A percentile compares a stretch with the other conserved stretches of the same genome.
These are phyloP conservation scores for Dynastes grantii DNA, from an alignment of 2,888 invertebrate species.

Conservation along the genomic window DNA sequence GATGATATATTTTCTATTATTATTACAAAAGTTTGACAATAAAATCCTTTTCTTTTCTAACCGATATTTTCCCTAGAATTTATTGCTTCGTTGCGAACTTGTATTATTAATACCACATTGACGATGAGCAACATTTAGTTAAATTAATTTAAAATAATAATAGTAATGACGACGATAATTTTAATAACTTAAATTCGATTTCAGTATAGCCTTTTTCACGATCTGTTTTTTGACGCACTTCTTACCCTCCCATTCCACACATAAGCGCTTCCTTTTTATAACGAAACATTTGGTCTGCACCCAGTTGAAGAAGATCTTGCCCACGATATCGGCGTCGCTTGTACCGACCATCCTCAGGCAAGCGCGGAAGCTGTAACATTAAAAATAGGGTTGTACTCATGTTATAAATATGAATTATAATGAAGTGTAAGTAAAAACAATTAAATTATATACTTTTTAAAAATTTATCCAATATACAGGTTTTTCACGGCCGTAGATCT, in stretches of 20 bases:
- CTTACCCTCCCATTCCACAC: conserved; percentile 70
- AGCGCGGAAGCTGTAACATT: conserved; percentile 86
- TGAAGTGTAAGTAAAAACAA: too few relatives aligned
- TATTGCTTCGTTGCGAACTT: too few relatives aligned
- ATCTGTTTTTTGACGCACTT: conserved; percentile 72
- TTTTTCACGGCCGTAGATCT: background rate
- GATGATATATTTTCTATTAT: too few relatives aligned
- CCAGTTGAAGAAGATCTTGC: conserved; percentile 94
- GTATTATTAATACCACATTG: too few relatives aligned
- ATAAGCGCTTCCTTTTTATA: conserved; percentile 84
- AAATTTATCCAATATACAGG: background rate
- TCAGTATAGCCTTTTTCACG: conserved; percentile 81
- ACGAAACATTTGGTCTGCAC: conserved; percentile 96
- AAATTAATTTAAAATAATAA: too few relatives aligned
- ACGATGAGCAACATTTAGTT: too few relatives aligned
- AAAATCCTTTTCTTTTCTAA: too few relatives aligned
- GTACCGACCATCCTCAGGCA: conserved; percentile 92
- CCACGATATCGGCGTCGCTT: conserved; percentile 90
- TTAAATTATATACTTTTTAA: too few relatives aligned
- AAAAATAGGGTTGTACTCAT: conserved; percentile 53
- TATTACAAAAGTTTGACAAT: too few relatives aligned
- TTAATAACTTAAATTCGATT: conserved; percentile 80
- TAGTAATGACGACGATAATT: background rate
- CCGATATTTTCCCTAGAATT: too few relatives aligned
- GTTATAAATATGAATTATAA: too few relatives aligned